These are phyloP conservation scores for Branchipolynoe longqiensis DNA, from an alignment of 2,888 invertebrate genomes.

Conservation along the genomic window DNA sequence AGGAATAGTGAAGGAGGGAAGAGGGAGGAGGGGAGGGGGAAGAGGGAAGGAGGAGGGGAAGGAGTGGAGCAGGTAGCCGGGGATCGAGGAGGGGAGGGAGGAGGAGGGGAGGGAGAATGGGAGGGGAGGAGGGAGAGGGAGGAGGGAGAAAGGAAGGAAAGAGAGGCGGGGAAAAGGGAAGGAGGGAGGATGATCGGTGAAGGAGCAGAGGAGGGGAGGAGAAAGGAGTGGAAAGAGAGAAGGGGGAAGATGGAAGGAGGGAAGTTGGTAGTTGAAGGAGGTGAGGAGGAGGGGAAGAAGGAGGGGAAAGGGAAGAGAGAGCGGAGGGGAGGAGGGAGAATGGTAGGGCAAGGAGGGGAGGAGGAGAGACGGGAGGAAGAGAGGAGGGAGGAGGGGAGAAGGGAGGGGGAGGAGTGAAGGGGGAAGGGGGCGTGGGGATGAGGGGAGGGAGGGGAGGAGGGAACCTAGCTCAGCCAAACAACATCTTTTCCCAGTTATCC, in stretches of 20 bases:
- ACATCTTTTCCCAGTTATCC: too few relatives aligned
- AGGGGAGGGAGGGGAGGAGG: constrained; percentile 10
- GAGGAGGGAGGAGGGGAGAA: not conserved
- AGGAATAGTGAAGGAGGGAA: not conserved
- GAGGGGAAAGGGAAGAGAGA: too few relatives aligned
- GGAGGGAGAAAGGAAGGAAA: not conserved
- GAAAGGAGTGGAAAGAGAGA: too few relatives aligned
- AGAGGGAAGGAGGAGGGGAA: too few relatives aligned
- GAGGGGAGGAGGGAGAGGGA: not conserved
- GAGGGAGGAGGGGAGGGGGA: too few relatives aligned
- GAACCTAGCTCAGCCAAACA: too few relatives aligned
- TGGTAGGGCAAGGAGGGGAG: not conserved
- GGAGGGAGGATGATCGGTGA: not conserved
- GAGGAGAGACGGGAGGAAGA: not conserved
- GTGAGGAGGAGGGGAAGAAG: too few relatives aligned
- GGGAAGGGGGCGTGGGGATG: not conserved
- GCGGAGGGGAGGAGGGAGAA: not conserved
- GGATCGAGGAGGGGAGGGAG: not conserved
- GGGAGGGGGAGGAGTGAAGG: not conserved
- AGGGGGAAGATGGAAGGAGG: too few relatives aligned
- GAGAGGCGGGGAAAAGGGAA: not conserved
- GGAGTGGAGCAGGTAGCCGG: too few relatives aligned
- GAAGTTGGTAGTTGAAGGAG: too few relatives aligned
- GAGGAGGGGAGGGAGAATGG: not conserved
- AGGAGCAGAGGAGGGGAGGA: not conserved